These are phyloP conservation scores for Campoletis sonorensis DNA, from an alignment of 1,140 invertebrate species.

Conservation along the genomic window DNA sequence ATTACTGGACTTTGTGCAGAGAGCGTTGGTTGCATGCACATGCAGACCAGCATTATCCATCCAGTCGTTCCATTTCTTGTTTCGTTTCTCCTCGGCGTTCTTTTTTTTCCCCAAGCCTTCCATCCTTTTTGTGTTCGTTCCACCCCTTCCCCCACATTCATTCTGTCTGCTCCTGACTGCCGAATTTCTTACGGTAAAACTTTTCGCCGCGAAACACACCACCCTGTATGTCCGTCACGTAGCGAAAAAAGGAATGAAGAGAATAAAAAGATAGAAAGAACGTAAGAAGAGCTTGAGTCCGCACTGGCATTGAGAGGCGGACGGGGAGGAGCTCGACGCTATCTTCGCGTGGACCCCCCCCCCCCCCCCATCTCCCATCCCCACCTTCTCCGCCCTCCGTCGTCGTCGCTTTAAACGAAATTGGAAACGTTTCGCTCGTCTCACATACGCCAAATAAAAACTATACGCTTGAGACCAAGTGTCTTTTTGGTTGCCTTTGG, in stretches of 20 bases:
- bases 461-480: background rate
- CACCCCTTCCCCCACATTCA: background rate
- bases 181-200: slow-evolving; percentile 62
- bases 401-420: slow-evolving; percentile 70
- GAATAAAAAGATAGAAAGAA: background rate
- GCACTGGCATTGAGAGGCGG: slow-evolving; percentile 28
- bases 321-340: background rate
- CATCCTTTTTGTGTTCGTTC: background rate
- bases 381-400: background rate
- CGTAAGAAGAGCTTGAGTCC: slow-evolving; percentile 40
- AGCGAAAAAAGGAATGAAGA: slow-evolving; percentile 50
- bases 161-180: slow-evolving; percentile 37
- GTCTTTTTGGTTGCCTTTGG: background rate
- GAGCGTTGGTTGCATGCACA: slow-evolving; percentile 32
- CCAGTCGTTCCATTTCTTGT: slow-evolving; percentile 30
- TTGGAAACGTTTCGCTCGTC: slow-evolving; percentile 62
- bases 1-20: slow-evolving; percentile 25
- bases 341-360: background rate
- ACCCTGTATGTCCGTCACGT: slow-evolving; percentile 72
- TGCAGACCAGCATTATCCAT: slow-evolving; percentile 38
- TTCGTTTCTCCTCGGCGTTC: background rate
- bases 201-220: slow-evolving; percentile 49
- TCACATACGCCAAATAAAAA: slow-evolving; percentile 19
- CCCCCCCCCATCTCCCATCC: too few relatives aligned
- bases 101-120: background rate